Conservation (phyloP, 2,113 vertebrate genomes). For the Pteruthius melanotis region DNA sequence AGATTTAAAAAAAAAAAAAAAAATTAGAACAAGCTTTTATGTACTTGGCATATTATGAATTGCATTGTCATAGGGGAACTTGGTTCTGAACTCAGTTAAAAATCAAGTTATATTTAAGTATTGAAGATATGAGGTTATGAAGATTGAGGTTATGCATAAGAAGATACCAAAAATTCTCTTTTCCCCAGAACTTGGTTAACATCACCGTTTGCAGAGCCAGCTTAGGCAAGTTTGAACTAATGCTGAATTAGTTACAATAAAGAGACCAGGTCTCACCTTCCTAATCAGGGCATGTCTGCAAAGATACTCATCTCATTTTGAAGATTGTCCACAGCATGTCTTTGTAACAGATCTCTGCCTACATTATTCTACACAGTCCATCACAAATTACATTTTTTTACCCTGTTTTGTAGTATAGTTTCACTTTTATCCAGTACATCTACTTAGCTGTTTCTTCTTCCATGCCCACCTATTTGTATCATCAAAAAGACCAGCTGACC, state of each 20-base stretch:
- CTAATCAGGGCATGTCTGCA: background rate
- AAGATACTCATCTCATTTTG: background rate
- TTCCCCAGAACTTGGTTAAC: background rate
- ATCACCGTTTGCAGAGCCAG: background rate
- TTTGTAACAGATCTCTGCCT: background rate
- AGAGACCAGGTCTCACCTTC: background rate
- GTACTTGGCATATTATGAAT: background rate
- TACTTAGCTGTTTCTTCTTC: background rate
- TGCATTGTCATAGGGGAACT: background rate
- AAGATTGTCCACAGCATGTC: background rate
- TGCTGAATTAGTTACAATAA: background rate
- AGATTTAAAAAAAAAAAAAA: background rate
- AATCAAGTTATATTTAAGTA: background rate
- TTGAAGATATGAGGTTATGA: background rate
- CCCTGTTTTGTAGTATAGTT: background rate
- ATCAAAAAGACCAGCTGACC: background rate
- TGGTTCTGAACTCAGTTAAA: background rate
- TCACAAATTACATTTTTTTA: background rate
- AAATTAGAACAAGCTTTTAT: background rate
- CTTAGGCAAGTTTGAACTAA: background rate
- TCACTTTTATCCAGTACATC: background rate
- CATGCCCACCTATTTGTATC: background rate
- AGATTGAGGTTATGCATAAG: background rate
- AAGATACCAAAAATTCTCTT: background rate
- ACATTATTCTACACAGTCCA: background rate